These are phyloP conservation scores for Aphodius granarius DNA, from an alignment of 2,888 invertebrate genomes.

Conservation along the genomic window DNA sequence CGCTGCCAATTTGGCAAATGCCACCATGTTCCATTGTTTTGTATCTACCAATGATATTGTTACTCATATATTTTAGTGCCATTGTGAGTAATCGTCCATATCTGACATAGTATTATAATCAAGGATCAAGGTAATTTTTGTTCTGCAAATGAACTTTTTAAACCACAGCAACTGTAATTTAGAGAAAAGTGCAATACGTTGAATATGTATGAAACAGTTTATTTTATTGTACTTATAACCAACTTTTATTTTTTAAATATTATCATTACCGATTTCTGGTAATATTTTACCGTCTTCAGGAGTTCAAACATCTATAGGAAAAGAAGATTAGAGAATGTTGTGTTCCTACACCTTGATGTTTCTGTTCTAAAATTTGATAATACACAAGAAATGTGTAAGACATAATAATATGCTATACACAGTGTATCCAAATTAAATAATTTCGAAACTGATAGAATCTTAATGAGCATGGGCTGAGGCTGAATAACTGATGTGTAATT, in stretches of 20 bases:
- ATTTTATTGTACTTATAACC: no score
- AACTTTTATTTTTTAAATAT: no score
- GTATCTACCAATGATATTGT: neutral
- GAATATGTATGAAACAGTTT: neutral
- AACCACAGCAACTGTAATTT: neutral
- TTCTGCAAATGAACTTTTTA: neutral
- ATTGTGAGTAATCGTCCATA: neutral
- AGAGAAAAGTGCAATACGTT: neutral
- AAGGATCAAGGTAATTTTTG: no score
- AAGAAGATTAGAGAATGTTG: no score
- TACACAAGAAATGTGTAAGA: neutral
- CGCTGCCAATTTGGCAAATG: neutral
- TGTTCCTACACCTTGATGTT: no score
- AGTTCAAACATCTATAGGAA: no score
- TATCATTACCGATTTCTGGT: no score
- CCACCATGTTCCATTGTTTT: neutral
- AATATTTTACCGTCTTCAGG: no score
- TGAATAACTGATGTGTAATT: neutral
- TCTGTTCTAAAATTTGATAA: no score
- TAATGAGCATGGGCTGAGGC: neutral
- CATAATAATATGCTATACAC: neutral
- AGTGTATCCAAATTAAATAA: neutral
- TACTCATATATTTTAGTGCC: neutral
- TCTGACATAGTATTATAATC: neutral
- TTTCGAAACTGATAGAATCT: neutral